Percentiles rank a stretch among this genome's conserved stretches.
Evolutionary conservation across 2,113 vertebrate genomes (phyloP).

Genomic region (Struthio camelus): DNA sequence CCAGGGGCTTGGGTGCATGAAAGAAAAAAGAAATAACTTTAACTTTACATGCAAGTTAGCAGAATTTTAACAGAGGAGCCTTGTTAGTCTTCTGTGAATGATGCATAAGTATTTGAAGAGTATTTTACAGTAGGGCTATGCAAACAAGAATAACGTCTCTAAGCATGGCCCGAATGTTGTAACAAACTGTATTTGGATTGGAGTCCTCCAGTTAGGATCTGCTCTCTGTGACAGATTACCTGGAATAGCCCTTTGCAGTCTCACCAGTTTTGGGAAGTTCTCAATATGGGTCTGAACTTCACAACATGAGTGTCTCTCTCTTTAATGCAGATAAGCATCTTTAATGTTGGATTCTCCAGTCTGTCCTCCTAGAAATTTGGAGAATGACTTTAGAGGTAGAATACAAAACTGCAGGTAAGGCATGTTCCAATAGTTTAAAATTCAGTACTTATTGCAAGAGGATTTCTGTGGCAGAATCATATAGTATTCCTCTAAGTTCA

Average conservation of each 20-base stretch:
- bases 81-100: too few relatives aligned
- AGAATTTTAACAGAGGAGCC: background rate
- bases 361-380: background rate
- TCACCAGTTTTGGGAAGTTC: background rate
- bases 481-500: background rate
- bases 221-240: background rate
- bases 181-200: too few relatives aligned
- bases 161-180: accelerated
- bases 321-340: background rate
- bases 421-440: background rate
- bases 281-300: background rate
- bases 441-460: background rate
- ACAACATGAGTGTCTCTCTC: accelerated
- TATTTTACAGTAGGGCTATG: accelerated
- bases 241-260: background rate
- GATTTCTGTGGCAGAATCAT: background rate
- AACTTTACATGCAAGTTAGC: background rate
- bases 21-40: too few relatives aligned
- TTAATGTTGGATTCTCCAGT: background rate
- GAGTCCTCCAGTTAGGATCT: accelerated
- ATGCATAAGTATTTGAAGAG: accelerated
- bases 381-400: background rate
- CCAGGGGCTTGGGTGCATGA: background rate
- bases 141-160: accelerated
- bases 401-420: background rate